Base-by-base conservation (phyloP, 2,888 invertebrate species). In the Diadromus collaris region DNA sequence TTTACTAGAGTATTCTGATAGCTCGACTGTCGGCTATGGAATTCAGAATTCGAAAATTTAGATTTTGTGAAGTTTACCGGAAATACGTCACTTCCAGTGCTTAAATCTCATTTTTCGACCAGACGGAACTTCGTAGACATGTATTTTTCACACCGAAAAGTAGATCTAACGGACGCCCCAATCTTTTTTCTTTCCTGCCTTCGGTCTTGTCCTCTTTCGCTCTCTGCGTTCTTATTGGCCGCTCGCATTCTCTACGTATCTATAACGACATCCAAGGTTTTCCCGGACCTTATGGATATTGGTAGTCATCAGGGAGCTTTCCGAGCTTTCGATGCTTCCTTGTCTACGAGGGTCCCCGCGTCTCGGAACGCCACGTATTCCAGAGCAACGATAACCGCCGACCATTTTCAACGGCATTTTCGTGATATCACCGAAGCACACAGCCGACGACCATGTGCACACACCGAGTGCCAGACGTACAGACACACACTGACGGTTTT, bases 251-350 rank as follows among this genome's bases (percentile, higher is more conserved):
- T 27, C 2, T 38, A 29, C 54, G 56, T 56, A 41, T 58, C 54
- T 54, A 29, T 27, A 56, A 58, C 56, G 56, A 13, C 34, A 19
- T 19, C 13, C 61, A 19, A 7, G 41, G 61, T 56, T 41, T 63
- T 72, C 38, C n/a, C 27, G 29, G 29, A 61, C 63, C 51, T 63
- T 63, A 70, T 64, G 61, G 54, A 73, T 72, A 73, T 73, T 64
- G 56, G 41, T 64, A 27, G 56, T 46, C 64, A 29, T 58, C 61
- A 54, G 51, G 38, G 63, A 27, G 61, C 51, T 24, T 38, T 32
- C 10, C 21, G 32, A 44, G 60, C 38, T 51, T 56, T 58, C 41
- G 72, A 44, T 34, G 32, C 54, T 13, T 48, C 7, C 38, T 46
- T 56, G 51, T 61, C 32, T n/a, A 24, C 27, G 38, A 41, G 16